A percentile compares a stretch with the other conserved stretches of the same genome.
These are phyloP conservation scores for Paramormyrops hopkinsi DNA, from an alignment of 2,797 vertebrate genomes.

Conservation along the genomic window DNA sequence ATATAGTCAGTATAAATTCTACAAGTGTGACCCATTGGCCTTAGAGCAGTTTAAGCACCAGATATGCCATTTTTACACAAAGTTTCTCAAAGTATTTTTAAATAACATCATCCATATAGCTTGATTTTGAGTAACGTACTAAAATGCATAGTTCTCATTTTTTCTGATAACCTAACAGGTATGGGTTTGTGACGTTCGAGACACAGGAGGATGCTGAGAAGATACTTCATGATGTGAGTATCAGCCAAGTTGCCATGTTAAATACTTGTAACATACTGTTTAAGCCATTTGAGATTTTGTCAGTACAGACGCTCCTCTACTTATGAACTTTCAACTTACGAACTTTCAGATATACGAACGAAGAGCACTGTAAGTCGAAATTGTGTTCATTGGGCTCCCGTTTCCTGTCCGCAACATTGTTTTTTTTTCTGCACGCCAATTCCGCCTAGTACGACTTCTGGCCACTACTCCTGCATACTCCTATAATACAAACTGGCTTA, in stretches of 20 bases:
- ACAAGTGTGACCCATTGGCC: neutral
- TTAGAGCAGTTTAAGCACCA: neutral
- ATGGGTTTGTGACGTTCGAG: slow-evolving; percentile 83
- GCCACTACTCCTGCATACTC: too few relatives aligned
- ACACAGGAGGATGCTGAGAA: slow-evolving; percentile 74
- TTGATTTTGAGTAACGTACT: neutral
- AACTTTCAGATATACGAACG: too few relatives aligned
- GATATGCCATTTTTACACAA: neutral
- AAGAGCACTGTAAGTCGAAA: too few relatives aligned
- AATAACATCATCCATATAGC: neutral
- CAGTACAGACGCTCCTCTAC: neutral
- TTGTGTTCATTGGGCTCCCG: too few relatives aligned
- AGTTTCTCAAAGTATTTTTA: neutral
- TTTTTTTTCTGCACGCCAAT: too few relatives aligned
- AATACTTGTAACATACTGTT: neutral
- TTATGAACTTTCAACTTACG: too few relatives aligned
- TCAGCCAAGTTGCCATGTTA: neutral
- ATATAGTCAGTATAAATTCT: neutral
- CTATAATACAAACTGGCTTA: neutral
- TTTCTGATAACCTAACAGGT: slow-evolving; percentile 55
- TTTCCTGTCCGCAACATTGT: too few relatives aligned
- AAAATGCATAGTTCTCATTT: neutral
- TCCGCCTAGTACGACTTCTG: too few relatives aligned
- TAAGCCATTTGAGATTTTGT: neutral
- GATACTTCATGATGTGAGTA: slow-evolving; percentile 65